Conservation (phyloP, 2,113 vertebrate genomes). For the Procavia capensis region DNA sequence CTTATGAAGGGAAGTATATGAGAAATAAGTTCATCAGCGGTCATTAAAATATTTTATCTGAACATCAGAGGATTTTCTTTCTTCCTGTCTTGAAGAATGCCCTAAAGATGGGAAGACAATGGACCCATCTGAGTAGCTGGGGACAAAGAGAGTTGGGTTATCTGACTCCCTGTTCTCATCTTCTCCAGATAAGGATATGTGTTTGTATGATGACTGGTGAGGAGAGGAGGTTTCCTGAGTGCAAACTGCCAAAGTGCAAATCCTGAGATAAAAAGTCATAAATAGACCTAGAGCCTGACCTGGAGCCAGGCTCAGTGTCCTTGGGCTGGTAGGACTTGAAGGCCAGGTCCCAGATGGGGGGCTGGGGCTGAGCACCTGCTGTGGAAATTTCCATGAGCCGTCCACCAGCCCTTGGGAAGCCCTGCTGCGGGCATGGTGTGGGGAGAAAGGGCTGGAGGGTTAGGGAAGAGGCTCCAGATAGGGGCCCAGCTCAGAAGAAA, state of each 20-base stretch:
- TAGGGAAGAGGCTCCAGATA: constrained; percentile 25
- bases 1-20: background rate
- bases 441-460: background rate
- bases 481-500: background rate
- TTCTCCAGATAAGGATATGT: background rate
- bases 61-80: background rate
- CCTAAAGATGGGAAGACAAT: background rate
- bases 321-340: constrained; percentile 44
- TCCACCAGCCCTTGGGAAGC: background rate
- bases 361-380: constrained; percentile 49
- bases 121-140: background rate
- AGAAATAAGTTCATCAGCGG: background rate
- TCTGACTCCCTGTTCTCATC: background rate
- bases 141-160: background rate
- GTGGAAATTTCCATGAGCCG: constrained; percentile 74
- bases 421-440: background rate
- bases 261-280: constrained; percentile 77
- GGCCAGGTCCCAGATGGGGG: constrained; percentile 19
- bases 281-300: constrained; percentile 74
- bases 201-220: constrained; percentile 2
- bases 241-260: constrained; percentile 49
- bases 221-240: constrained; percentile 48
- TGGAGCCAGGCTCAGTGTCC: constrained; percentile 71
- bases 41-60: background rate
- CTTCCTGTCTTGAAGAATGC: background rate